Evolutionary conservation across 2,113 vertebrate species (phyloP).

Genomic region (Cryptotis parvus): DNA sequence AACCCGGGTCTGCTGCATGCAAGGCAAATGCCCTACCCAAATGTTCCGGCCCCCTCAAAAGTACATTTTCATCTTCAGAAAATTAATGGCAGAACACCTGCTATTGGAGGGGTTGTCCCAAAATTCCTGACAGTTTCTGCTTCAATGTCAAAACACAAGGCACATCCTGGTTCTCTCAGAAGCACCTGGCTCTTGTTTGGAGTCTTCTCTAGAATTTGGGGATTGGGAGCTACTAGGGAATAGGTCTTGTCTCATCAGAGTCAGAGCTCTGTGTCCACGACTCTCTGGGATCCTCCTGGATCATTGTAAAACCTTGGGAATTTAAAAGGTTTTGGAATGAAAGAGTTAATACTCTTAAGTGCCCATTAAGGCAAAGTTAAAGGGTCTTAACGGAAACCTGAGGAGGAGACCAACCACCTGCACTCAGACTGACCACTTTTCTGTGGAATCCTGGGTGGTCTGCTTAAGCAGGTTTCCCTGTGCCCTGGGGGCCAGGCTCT

Average conservation of each 20-base stretch:
- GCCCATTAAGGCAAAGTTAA: slow-evolving; percentile 68
- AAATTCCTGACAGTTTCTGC: not conserved
- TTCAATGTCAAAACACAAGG: not conserved
- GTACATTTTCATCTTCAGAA: slow-evolving; percentile 34
- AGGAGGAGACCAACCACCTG: slow-evolving; percentile 79
- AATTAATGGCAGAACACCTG: not conserved
- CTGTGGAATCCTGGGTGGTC: slow-evolving; percentile 78
- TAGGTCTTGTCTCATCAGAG: slow-evolving; percentile 1
- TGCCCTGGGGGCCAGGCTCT: not conserved
- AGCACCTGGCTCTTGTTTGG: not conserved
- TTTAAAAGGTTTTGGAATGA: slow-evolving; percentile 47
- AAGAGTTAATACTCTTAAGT: slow-evolving; percentile 77
- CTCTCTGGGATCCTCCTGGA: not conserved
- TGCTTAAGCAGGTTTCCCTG: slow-evolving; percentile 65
- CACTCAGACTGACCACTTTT: slow-evolving; percentile 72
- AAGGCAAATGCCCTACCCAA: too few relatives aligned
- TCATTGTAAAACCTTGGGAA: slow-evolving; percentile 11
- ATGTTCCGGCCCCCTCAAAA: too few relatives aligned
- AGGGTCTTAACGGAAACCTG: slow-evolving; percentile 78
- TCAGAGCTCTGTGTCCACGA: not conserved
- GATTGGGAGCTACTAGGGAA: not conserved
- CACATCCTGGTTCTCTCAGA: not conserved
- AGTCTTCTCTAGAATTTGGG: not conserved
- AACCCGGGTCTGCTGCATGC: too few relatives aligned
- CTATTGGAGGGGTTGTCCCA: not conserved